Evolutionary conservation across 2,113 vertebrate species (phyloP).

Genomic region (Kryptolebias marmoratus): DNA sequence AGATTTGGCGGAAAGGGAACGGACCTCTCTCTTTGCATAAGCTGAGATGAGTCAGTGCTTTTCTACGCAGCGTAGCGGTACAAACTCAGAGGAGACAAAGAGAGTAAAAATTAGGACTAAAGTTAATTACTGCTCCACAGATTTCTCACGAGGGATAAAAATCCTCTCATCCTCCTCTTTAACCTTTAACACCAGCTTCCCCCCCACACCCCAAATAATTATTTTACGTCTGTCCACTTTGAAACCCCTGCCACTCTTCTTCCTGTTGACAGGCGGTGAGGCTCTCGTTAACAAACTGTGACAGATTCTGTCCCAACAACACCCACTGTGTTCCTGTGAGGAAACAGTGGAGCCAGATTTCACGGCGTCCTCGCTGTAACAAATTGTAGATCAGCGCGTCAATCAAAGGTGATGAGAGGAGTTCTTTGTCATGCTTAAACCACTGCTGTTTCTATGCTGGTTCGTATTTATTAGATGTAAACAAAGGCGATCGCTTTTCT

Average conservation of each 20-base stretch:
- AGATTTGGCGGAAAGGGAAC: conserved; percentile 39
- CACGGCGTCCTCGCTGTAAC: conserved; percentile 4
- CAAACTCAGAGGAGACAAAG: conserved; percentile 4
- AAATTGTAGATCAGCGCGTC: neutral
- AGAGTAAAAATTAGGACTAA: conserved; percentile 3
- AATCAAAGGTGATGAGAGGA: neutral
- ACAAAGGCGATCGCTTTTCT: neutral
- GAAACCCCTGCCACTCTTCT: conserved; percentile 10
- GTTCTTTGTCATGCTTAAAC: conserved; percentile 9
- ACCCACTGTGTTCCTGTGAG: conserved; percentile 44
- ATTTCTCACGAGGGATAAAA: neutral
- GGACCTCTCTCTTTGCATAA: conserved; percentile 58
- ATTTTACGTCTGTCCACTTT: conserved; percentile 14
- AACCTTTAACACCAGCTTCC: conserved; percentile 18
- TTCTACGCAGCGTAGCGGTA: neutral
- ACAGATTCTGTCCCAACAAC: conserved; percentile 24
- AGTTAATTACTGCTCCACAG: conserved; percentile 29
- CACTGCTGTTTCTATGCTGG: neutral
- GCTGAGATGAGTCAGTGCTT: conserved; percentile 55
- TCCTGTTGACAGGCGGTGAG: conserved; percentile 6
- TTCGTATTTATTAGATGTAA: neutral
- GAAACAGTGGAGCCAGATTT: conserved; percentile 21
- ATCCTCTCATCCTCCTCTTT: neutral
- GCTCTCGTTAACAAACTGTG: conserved; percentile 21
- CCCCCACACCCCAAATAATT: neutral